Conservation (phyloP, 37 sponge, comb jelly and placozoan species). For the Halichondria panicea region DNA sequence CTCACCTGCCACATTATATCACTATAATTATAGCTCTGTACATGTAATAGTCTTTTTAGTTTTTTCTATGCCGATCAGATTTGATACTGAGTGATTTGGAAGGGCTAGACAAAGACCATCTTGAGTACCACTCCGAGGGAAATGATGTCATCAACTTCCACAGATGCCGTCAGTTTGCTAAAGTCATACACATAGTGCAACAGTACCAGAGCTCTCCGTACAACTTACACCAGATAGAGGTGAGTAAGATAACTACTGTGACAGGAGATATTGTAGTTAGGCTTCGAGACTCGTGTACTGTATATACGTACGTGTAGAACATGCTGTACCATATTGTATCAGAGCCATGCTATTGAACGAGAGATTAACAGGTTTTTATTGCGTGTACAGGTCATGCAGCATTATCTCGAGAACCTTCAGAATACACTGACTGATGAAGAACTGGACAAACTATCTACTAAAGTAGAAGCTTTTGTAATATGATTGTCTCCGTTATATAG, state of each 20-base stretch:
- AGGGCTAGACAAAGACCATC: slow-evolving; percentile 26
- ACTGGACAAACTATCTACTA: slow-evolving; percentile 19
- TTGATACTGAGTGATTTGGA: slow-evolving; percentile 36
- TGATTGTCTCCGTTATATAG: not conserved
- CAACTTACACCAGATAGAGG: slow-evolving; percentile 45
- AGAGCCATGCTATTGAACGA: no score
- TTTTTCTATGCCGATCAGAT: slow-evolving; percentile 3
- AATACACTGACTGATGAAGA: slow-evolving; percentile 8
- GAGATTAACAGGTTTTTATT: not conserved
- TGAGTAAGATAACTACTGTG: slow-evolving; percentile 1
- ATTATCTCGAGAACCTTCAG: slow-evolving; percentile 21
- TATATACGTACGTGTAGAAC: no score
- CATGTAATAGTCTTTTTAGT: not conserved
- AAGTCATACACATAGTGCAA: slow-evolving; percentile 24
- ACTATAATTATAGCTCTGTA: not conserved
- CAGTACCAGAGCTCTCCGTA: slow-evolving; percentile 49
- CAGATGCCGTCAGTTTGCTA: slow-evolving; percentile 44
- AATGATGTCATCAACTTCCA: slow-evolving; percentile 58
- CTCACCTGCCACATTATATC: not conserved
- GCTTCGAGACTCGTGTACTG: no score
- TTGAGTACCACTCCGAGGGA: slow-evolving; percentile 22
- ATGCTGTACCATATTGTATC: no score
- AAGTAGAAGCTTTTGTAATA: slow-evolving; percentile 10
- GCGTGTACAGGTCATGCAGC: slow-evolving; percentile 16
- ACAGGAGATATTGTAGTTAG: no score